Evolutionary conservation across 2,797 vertebrate species (phyloP).

Genomic region (Pipistrellus pipistrellus): DNA sequence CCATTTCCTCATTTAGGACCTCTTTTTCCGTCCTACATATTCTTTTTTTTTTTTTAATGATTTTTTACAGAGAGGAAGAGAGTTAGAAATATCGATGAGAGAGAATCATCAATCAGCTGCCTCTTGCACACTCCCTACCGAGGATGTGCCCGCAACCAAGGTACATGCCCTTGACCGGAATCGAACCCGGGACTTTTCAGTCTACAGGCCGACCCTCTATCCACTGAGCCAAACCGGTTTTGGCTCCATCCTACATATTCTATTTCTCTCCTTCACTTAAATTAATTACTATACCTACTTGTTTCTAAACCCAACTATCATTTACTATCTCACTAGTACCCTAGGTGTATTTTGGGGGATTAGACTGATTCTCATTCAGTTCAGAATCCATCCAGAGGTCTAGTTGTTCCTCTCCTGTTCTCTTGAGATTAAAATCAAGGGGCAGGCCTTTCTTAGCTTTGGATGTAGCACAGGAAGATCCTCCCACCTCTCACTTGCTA

Average conservation of each 20-base stretch:
- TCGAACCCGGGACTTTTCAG: too few species aligned
- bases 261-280: not conserved
- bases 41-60: not conserved
- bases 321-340: not conserved
- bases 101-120: too few species aligned
- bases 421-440: constrained; percentile 2
- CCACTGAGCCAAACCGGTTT: too few species aligned
- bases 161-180: too few species aligned
- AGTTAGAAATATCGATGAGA: too few species aligned
- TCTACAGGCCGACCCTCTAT: too few species aligned
- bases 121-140: too few species aligned
- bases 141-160: too few species aligned
- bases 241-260: not conserved
- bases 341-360: not conserved
- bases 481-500: not conserved
- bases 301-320: not conserved
- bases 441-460: not conserved
- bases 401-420: not conserved
- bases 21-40: not conserved
- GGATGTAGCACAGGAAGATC: not conserved
- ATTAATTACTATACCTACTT: not conserved
- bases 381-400: not conserved
- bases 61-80: not conserved
- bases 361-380: not conserved
- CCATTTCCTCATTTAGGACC: not conserved